Percentiles rank a stretch among this genome's conserved stretches.
Evolutionary conservation across 2,113 vertebrate species (phyloP).

Genomic region (Suricata suricatta): DNA sequence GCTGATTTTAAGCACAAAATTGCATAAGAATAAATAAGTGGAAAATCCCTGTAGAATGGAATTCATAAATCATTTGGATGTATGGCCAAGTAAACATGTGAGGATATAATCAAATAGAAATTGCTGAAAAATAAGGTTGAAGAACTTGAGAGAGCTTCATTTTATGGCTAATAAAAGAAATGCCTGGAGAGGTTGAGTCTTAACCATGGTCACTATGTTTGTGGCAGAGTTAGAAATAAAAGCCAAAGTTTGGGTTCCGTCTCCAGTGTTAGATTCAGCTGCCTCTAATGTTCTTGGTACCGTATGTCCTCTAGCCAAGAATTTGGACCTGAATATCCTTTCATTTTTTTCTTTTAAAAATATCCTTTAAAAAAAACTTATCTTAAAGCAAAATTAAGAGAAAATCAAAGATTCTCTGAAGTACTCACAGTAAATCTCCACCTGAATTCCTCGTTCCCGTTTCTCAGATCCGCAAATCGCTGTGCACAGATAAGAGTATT

Average conservation of each 20-base stretch:
- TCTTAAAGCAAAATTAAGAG: not conserved
- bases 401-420: not conserved
- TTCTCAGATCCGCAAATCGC: constrained; percentile 72
- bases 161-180: not conserved
- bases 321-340: not conserved
- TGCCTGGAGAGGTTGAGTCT: not conserved
- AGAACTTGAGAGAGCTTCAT: not conserved
- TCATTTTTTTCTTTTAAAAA: not conserved
- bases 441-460: constrained; percentile 70
- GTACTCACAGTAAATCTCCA: constrained; percentile 88
- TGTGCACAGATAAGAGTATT: constrained; percentile 83
- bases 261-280: not conserved
- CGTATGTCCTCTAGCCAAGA: not conserved
- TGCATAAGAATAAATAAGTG: not conserved
- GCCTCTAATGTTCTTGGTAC: not conserved
- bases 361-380: not conserved
- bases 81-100: not conserved
- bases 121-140: not conserved
- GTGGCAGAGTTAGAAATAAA: not conserved
- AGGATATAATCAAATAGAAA: not conserved
- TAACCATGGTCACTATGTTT: not conserved
- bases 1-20: constrained; percentile 1
- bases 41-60: not conserved
- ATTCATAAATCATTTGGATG: not conserved
- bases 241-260: not conserved